A percentile compares a stretch with the other conserved stretches of the same genome.
Evolutionary conservation across 2,797 vertebrate genomes (phyloP).

Genomic region (Fistularia commersonii): DNA sequence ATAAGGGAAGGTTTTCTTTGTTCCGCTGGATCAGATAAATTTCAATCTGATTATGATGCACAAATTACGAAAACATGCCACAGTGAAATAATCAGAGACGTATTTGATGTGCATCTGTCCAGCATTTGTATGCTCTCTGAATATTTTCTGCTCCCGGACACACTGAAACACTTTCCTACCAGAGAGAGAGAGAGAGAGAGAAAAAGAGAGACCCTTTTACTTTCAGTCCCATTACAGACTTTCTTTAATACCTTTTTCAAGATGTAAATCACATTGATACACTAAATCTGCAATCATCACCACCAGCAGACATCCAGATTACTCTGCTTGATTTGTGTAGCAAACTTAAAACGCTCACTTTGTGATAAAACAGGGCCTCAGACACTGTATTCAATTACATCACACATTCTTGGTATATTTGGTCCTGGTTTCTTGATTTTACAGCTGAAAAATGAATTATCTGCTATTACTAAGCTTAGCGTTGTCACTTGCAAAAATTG

Average conservation of each 20-base stretch:
- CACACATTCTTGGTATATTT: too few species aligned
- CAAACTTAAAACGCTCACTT: not conserved
- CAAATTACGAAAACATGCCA: conserved; percentile 8
- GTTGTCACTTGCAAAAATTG: too few species aligned
- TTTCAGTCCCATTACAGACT: conserved; percentile 7
- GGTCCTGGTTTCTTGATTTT: too few species aligned
- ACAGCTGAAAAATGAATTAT: too few species aligned
- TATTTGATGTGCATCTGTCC: conserved; percentile 25
- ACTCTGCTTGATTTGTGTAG: not conserved
- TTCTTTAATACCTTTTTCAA: not conserved
- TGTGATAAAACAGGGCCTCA: too few species aligned
- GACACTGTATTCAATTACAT: too few species aligned
- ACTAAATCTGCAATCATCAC: too few species aligned
- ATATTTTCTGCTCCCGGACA: conserved; percentile 8
- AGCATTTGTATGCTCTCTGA: conserved; percentile 15
- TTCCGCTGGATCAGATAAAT: conserved; percentile 13
- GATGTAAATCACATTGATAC: too few species aligned
- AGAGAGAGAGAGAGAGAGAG: conserved; percentile 1
- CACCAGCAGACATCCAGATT: not conserved
- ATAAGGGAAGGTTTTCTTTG: conserved; percentile 5
- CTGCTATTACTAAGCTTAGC: too few species aligned
- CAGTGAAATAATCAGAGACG: conserved; percentile 30
- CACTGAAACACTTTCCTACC: conserved; percentile 6
- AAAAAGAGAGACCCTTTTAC: not conserved
- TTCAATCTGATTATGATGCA: conserved; percentile 8